Conservation (phyloP, 2,888 invertebrate species). For the Andrena haemorrhoa region DNA sequence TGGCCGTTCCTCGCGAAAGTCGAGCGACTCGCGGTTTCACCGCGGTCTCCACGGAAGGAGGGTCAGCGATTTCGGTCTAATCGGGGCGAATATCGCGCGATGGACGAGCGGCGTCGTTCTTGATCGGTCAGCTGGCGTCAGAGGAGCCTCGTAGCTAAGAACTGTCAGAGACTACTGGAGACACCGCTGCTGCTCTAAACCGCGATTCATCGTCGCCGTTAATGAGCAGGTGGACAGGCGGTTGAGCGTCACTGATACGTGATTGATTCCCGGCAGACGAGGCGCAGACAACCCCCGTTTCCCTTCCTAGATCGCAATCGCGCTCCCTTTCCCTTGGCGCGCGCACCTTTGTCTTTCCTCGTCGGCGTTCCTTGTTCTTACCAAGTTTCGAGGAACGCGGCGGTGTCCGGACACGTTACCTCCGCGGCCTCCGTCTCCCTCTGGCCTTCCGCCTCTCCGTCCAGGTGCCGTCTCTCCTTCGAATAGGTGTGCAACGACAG, state of each 20-base stretch:
- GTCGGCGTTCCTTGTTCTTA: slow-evolving; percentile 67
- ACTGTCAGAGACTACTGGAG: no score
- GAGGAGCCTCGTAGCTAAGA: no score
- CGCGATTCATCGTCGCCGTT: not conserved
- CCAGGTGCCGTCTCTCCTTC: slow-evolving; percentile 75
- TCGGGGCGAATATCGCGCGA: no score
- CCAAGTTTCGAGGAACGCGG: slow-evolving; percentile 69
- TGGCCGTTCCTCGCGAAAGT: slow-evolving; percentile 32
- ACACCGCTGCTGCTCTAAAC: not conserved
- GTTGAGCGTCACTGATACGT: slow-evolving; percentile 79
- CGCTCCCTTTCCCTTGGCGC: slow-evolving; percentile 51
- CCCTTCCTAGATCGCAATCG: slow-evolving; percentile 61
- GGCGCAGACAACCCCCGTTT: slow-evolving; percentile 82
- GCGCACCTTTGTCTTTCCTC: slow-evolving; percentile 65
- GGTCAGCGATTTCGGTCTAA: no score
- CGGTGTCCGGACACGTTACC: slow-evolving; percentile 72
- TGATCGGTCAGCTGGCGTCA: no score
- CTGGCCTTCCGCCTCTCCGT: slow-evolving; percentile 76
- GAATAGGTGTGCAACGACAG: slow-evolving; percentile 53
- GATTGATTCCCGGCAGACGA: slow-evolving; percentile 83
- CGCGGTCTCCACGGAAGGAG: not conserved
- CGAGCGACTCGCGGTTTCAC: not conserved
- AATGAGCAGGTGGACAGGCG: slow-evolving; percentile 43
- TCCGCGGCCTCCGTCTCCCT: slow-evolving; percentile 28
- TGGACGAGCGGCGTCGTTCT: no score